A percentile compares a stretch with the other conserved stretches of the same genome.
Evolutionary conservation across 35 echinoderm and acorn worm genomes (phyloP).

Genomic region (Apostichopus californicus): DNA sequence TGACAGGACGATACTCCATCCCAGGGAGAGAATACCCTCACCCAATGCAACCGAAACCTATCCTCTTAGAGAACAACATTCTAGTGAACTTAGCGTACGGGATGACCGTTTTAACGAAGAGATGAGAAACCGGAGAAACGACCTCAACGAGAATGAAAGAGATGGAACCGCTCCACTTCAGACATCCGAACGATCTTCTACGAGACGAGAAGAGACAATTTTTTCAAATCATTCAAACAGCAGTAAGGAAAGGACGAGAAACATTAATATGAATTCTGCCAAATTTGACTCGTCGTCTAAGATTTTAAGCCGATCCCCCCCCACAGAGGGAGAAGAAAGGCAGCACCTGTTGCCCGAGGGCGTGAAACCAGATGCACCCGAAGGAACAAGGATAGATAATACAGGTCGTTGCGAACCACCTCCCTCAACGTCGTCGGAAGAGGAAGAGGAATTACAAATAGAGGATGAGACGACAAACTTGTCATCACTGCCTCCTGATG

Average conservation of each 20-base stretch:
- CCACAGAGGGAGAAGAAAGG: neutral
- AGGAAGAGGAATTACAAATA: neutral
- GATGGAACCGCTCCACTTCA: neutral
- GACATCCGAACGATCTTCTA: neutral
- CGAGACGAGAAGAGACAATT: neutral
- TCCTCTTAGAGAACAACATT: neutral
- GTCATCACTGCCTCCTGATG: slow-evolving; percentile 28
- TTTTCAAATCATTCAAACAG: neutral
- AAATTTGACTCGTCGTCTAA: neutral
- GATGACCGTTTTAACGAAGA: neutral
- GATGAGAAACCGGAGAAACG: neutral
- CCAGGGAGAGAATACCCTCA: neutral
- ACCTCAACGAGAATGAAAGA: neutral
- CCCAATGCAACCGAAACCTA: neutral
- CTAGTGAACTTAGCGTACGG: neutral
- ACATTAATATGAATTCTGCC: neutral
- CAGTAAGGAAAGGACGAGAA: neutral
- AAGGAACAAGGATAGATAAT: neutral
- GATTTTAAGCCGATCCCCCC: neutral
- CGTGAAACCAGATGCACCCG: neutral
- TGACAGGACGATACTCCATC: neutral
- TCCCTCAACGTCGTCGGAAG: neutral
- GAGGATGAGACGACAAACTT: neutral
- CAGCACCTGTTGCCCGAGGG: neutral
- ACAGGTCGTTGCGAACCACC: too few relatives aligned